Percentiles rank a stretch among this genome's conserved stretches.
Conservation (phyloP, 2,113 vertebrate genomes). For the Burhinus oedicnemus region DNA sequence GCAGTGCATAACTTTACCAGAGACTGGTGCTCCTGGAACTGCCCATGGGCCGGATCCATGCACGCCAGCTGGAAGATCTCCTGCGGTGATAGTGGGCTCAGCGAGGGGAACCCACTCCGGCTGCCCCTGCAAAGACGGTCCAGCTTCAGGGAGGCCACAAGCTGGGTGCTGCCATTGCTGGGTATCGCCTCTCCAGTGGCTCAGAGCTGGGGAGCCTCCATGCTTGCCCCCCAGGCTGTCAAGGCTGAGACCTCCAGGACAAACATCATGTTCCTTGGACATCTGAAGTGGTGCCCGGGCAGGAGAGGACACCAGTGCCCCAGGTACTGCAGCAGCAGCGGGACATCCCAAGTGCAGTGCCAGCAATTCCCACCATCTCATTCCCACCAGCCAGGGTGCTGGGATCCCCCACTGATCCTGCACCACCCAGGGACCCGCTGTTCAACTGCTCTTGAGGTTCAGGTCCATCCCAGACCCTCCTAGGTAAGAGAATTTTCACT, state of each 20-base stretch:
- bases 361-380: background rate
- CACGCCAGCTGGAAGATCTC: conserved; percentile 90
- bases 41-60: conserved; percentile 78
- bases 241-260: background rate
- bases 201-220: rapidly evolving
- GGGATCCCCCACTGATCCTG: background rate
- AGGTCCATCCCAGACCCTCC: background rate
- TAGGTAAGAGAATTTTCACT: background rate
- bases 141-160: conserved; percentile 3
- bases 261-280: background rate
- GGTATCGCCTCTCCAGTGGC: background rate
- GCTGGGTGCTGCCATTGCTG: rapidly evolving
- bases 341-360: background rate
- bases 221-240: background rate
- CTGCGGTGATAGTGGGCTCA: conserved; percentile 92
- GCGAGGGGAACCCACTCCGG: conserved; percentile 85
- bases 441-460: background rate
- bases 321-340: rapidly evolving
- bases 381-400: background rate
- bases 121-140: conserved; percentile 81
- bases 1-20: conserved; percentile 83
- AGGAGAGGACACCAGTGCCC: background rate
- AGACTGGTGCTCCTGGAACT: conserved; percentile 87
- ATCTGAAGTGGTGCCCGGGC: background rate
- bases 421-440: background rate